Evolutionary conservation across 2,113 vertebrate species (phyloP).

Genomic region (Ellobius talpinus): DNA sequence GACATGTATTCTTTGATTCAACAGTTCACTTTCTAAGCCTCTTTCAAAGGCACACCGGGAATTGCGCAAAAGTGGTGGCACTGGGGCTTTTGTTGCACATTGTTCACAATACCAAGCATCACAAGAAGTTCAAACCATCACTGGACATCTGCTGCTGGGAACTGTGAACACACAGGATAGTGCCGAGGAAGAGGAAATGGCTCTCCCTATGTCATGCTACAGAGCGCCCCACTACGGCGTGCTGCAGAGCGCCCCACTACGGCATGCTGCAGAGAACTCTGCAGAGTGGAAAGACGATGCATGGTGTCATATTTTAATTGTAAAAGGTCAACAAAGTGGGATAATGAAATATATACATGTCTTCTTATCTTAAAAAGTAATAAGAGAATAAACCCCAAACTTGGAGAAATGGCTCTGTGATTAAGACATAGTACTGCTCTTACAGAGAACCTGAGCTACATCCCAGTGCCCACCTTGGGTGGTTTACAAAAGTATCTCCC

Average conservation of each 20-base stretch:
- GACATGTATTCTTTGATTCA: neutral
- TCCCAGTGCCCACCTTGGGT: neutral
- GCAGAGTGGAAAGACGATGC: neutral
- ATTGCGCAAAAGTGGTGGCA: neutral
- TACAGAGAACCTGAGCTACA: neutral
- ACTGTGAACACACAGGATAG: neutral
- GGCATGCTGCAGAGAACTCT: neutral
- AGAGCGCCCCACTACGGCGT: fast-evolving
- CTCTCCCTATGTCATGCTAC: neutral
- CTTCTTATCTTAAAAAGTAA: neutral
- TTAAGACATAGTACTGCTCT: neutral
- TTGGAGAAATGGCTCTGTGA: neutral
- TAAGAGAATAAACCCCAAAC: neutral
- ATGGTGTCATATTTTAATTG: neutral
- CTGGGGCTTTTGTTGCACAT: neutral
- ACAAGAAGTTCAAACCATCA: neutral
- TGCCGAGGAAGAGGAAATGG: neutral
- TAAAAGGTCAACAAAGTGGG: neutral
- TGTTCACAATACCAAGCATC: neutral
- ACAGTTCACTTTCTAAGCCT: neutral
- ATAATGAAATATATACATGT: neutral
- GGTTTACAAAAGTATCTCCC: neutral
- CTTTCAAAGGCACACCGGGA: neutral
- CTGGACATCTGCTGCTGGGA: neutral
- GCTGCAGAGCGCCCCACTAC: too few relatives aligned